Evolutionary conservation across 2,113 vertebrate species (phyloP), one percentile per base, ranked within the genome.

Genomic region (Pionites leucogaster): DNA sequence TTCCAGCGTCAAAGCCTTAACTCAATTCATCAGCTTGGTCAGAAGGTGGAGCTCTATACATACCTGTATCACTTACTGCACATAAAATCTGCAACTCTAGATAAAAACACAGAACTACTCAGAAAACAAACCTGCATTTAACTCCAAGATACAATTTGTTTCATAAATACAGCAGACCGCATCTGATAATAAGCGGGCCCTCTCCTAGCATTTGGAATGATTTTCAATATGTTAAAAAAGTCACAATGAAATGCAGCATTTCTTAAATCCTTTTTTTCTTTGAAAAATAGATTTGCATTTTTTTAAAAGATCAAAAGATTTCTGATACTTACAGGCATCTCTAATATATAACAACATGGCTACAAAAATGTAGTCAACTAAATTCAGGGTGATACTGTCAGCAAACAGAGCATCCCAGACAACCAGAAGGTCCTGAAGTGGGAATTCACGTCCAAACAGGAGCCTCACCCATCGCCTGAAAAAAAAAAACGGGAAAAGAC

Each of bases 341-440:
- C 99, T 98, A 95, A 99, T 99, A 96, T 99, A 99, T 24, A 99
- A 98, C 84, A 99, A 97, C 99, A 99, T 99, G 97, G 99, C 99
- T 94, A 99, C 98, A 97, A 99, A 99, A 97, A 99, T 93, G 92
- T 99, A 99, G 97, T 99, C 99, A 47, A 99, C 99, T 95, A 99
- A 98, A 94, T 99, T 98, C 88, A 99, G 97, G 82, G 98, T 99
- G 95, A 99, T 98, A 96, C 99, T 99, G 88, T 99, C 99, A 25
- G 99, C 99, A 86, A 99, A 99, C 19, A 99, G 96, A 59, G 99
- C 99, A 46, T 99, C 99, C 99, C 99, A 99, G 88, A 99, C 98
- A 88, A 99, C 99, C 93, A 99, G 97, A 44, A 99, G 98, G 88
- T 99, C 99, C 98, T 99, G 99, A 41, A 99, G 98, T 4, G 99